Conservation (phyloP, 2,113 vertebrate genomes). For the Lucifuga dentata region DNA sequence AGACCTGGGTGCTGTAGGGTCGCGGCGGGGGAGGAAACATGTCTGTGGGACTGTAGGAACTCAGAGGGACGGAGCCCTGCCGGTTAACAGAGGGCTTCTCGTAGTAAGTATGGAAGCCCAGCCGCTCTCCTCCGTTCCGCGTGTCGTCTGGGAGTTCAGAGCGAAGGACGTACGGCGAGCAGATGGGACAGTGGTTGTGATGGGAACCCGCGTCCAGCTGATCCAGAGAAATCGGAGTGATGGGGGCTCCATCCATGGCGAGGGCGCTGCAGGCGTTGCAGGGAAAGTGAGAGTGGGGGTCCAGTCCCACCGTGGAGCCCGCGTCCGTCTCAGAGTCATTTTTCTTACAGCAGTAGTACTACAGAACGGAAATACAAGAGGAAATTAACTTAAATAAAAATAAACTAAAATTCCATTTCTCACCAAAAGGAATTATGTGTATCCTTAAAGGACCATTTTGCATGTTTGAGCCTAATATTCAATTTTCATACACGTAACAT, state of each 20-base stretch:
- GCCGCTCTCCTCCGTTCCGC: slow-evolving; percentile 89
- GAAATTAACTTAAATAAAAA: no score
- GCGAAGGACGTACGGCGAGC: slow-evolving; percentile 87
- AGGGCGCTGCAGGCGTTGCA: slow-evolving; percentile 91
- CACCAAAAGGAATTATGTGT: no score
- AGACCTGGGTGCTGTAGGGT: slow-evolving; percentile 94
- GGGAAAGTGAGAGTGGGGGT: slow-evolving; percentile 82
- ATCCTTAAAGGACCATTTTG: no score
- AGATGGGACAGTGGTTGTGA: slow-evolving; percentile 84
- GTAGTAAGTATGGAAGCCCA: slow-evolving; percentile 87
- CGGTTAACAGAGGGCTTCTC: slow-evolving; percentile 85
- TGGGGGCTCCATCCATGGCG: slow-evolving; percentile 82
- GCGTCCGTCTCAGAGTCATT: slow-evolving; percentile 87
- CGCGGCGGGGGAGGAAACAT: slow-evolving; percentile 85
- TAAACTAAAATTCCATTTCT: no score
- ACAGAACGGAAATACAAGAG: slow-evolving; percentile 4
- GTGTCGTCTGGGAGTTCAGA: slow-evolving; percentile 83
- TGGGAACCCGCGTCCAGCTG: slow-evolving; percentile 72
- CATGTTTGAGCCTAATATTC: no score
- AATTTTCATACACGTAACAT: no score
- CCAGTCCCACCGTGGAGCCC: slow-evolving; percentile 71
- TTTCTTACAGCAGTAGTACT: slow-evolving; percentile 98
- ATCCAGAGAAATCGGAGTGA: slow-evolving; percentile 76
- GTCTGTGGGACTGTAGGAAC: slow-evolving; percentile 79
- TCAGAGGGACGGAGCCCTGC: slow-evolving; percentile 83